Base-by-base conservation (phyloP, 2,797 vertebrate species). In the Cheirogaleus major region DNA sequence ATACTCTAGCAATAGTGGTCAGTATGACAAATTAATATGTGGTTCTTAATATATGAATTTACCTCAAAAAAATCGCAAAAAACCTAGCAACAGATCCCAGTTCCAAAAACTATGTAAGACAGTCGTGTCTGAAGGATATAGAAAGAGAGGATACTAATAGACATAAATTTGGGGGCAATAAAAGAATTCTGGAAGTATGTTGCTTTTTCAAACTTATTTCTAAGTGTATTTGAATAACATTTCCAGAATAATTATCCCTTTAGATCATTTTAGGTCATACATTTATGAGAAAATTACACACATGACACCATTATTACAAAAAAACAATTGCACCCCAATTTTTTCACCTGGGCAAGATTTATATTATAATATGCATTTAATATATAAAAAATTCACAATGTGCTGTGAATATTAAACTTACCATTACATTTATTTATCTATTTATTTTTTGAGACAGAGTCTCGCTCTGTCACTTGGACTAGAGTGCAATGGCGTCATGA, bases 281-380 rank as follows among this genome's bases (percentile, higher is more conserved):
- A 79, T 90, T 92, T 30, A 78, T 41, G 69, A 20, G 70, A 67
- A 92, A 96, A 96, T 83, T 38, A 69, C 14, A 89, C 6, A 82
- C 2, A 25, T 48, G 73, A 63, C 10, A 73, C n/a, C 63, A 89
- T 87, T 61, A 90, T 70, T 94, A 67, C 65, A 78, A 80, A 96
- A 83, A 80, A 18, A 61, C 14, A 86, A 41, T 0, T 76, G 69
- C 12, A 91, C 30, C 3, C 63, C 11, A 35, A 38, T 76, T 45
- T 90, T 92, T 85, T 70, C n/a, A 84, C 61, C 25, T 13, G 63
- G 20, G 72, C 35, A 93, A 73, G 22, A 73, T 69, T 76, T 78
- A 73, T 52, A 85, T 67, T 67, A 52, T 2, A 65, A 22, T 61
- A 65, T 50, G 12, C 63, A 84, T 88, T 89, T 93, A 89, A 92